Percentiles rank a stretch among this genome's conserved stretches.
Evolutionary conservation across 2,113 vertebrate species (phyloP).

Genomic region (Bathybates hornii): DNA sequence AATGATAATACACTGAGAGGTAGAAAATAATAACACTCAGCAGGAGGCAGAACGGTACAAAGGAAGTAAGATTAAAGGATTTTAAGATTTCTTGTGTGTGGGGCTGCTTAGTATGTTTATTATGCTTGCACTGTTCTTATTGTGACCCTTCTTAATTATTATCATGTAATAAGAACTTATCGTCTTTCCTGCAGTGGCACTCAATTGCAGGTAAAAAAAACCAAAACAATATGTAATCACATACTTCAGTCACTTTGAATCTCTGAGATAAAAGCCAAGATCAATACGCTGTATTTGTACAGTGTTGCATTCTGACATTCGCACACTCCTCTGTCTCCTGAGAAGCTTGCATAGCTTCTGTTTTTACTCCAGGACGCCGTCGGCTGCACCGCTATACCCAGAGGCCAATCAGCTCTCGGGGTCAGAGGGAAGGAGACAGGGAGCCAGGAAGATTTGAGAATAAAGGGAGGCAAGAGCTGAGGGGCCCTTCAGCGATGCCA

Average conservation of each 20-base stretch:
- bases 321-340: background rate
- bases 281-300: background rate
- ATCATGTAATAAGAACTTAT: background rate
- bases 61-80: constrained; percentile 11
- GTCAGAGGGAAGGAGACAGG: constrained; percentile 23
- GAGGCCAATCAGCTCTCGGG: constrained; percentile 35
- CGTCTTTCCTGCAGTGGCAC: background rate
- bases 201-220: background rate
- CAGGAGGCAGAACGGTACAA: background rate
- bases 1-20: background rate
- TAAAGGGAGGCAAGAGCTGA: constrained; percentile 13
- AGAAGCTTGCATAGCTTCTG: background rate
- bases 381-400: background rate
- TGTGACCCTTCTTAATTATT: background rate
- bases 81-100: background rate
- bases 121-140: background rate
- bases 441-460: constrained; percentile 30
- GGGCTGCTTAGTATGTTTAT: background rate
- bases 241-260: background rate
- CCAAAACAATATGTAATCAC: fast-evolving
- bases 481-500: constrained; percentile 25
- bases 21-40: constrained; percentile 24
- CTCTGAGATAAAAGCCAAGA: background rate
- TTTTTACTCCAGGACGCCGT: background rate
- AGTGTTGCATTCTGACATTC: background rate